A percentile compares a stretch with the other conserved stretches of the same genome.
Evolutionary conservation across 2,797 vertebrate genomes (phyloP).

Genomic region (Emydoidea blandingii): DNA sequence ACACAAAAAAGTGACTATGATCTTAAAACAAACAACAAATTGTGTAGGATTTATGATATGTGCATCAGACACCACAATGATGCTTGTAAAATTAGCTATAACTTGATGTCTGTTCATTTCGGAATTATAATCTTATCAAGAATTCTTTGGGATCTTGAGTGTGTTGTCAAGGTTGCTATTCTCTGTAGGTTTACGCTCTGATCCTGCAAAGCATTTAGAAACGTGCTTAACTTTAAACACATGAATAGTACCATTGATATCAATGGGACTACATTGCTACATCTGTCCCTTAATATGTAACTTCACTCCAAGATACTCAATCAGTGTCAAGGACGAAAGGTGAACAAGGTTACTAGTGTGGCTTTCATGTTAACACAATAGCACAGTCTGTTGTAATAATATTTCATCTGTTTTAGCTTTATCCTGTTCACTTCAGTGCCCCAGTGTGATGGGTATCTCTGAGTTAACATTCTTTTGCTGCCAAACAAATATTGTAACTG

Average conservation of each 20-base stretch:
- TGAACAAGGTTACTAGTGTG: constrained; percentile 7
- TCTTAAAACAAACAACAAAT: constrained; percentile 25
- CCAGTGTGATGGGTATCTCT: constrained; percentile 17
- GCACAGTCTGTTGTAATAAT: background rate
- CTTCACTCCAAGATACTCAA: background rate
- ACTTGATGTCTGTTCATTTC: background rate
- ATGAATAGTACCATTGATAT: background rate
- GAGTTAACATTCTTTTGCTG: background rate
- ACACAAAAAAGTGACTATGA: background rate
- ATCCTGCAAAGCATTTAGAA: background rate
- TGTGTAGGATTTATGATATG: background rate
- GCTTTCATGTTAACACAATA: constrained; percentile 16
- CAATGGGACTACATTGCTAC: background rate
- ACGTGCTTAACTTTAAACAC: background rate
- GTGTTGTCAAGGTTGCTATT: background rate
- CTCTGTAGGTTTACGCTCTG: background rate
- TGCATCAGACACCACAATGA: background rate
- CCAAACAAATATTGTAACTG: background rate
- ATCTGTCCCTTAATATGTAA: background rate
- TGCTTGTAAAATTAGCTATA: background rate
- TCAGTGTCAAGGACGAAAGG: constrained; percentile 21
- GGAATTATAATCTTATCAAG: background rate
- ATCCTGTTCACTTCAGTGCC: constrained; percentile 29
- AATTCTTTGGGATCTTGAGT: background rate
- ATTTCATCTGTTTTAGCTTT: constrained; percentile 41